phyloP scores from a whole-genome alignment of 2,888 invertebrate genomes.

The Polylopha cassiicola region DNA sequence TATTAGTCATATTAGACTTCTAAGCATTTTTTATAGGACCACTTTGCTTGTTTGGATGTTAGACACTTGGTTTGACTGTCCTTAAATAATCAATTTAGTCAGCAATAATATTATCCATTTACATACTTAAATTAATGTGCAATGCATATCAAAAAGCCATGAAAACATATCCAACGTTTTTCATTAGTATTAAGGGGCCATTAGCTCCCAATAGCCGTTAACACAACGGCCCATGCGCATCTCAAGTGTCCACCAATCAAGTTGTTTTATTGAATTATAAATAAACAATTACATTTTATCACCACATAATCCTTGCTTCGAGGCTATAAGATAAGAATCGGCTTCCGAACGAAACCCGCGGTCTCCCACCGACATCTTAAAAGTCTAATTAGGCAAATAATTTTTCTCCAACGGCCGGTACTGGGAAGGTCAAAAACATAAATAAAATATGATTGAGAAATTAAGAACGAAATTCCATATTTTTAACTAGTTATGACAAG shows the following conservation, averaged over 20 bases:
- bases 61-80: too few relatives aligned
- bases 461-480: slow-evolving; percentile 21
- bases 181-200: too few relatives aligned
- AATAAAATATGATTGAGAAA: slow-evolving; percentile 33
- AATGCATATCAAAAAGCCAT: too few relatives aligned
- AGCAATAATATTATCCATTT: too few relatives aligned
- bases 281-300: slow-evolving; percentile 38
- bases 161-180: too few relatives aligned
- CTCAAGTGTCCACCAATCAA: slow-evolving; percentile 1
- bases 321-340: slow-evolving; percentile 52
- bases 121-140: too few relatives aligned
- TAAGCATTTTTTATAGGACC: too few relatives aligned
- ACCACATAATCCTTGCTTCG: slow-evolving; percentile 42
- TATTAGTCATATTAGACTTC: too few relatives aligned
- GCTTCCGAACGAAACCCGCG: slow-evolving; percentile 45
- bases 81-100: too few relatives aligned
- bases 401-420: slow-evolving; percentile 20
- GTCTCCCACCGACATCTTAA: slow-evolving; percentile 34
- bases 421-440: slow-evolving; percentile 27
- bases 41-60: too few relatives aligned
- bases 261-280: slow-evolving; percentile 24
- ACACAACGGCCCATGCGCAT: slow-evolving; percentile 6
- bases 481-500: slow-evolving; percentile 31
- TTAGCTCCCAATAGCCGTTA: too few relatives aligned
- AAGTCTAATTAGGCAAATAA: slow-evolving; percentile 31